phyloP scores from a whole-genome alignment of 2,888 invertebrate genomes.

The Azorinus chamasolen region DNA sequence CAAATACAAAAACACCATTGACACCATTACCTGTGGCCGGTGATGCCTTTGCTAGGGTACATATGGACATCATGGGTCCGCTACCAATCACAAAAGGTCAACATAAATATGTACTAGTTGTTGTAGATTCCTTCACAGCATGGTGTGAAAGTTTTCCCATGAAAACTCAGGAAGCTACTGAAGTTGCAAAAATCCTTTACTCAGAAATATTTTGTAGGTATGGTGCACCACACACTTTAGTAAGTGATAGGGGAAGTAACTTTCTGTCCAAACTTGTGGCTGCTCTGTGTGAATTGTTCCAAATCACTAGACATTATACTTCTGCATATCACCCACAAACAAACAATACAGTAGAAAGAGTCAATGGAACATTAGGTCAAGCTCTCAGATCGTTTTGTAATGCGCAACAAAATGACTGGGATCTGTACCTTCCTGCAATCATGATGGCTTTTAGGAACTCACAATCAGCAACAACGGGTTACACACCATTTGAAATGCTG shows the following conservation, averaged over 20 bases:
- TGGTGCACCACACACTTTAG: constrained; percentile 54
- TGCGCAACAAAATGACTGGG: constrained; percentile 24
- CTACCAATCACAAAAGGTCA: constrained; percentile 32
- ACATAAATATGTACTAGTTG: constrained; percentile 49
- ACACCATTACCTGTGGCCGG: not conserved
- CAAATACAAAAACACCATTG: constrained; percentile 24
- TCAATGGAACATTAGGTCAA: constrained; percentile 19
- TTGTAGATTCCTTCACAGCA: constrained; percentile 26
- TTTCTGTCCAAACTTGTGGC: constrained; percentile 40
- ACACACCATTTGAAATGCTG: constrained; percentile 29
- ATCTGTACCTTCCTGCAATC: constrained; percentile 28
- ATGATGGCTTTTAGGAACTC: constrained; percentile 36
- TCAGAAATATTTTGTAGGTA: constrained; percentile 58
- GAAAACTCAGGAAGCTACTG: constrained; percentile 42
- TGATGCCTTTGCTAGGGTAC: constrained; percentile 41
- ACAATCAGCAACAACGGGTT: constrained; percentile 23
- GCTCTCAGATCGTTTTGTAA: constrained; percentile 30
- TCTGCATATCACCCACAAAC: constrained; percentile 34
- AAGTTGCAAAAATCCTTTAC: constrained; percentile 50
- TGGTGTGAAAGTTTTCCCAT: constrained; percentile 17
- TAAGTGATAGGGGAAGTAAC: constrained; percentile 37
- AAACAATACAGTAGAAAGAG: constrained; percentile 27
- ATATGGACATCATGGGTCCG: constrained; percentile 56
- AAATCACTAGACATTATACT: constrained; percentile 43
- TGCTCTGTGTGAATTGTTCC: constrained; percentile 42